Conservation (phyloP, 2,888 invertebrate species). For the Caenorhabditis uteleia region DNA sequence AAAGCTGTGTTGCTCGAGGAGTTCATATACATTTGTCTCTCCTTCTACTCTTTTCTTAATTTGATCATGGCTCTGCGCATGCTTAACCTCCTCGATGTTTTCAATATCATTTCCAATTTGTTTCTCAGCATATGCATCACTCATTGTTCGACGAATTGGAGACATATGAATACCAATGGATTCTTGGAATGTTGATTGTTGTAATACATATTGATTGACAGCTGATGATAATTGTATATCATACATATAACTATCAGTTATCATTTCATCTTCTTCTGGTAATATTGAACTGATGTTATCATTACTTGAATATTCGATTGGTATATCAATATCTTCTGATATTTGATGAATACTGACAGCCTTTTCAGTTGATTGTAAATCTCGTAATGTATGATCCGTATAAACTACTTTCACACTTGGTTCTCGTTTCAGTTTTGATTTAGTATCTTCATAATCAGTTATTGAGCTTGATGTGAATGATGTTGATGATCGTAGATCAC, state of each 20-base stretch:
- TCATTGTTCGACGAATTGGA: conserved; percentile 40
- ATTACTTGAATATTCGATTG: too few species aligned
- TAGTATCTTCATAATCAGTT: conserved; percentile 4
- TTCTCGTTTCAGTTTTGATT: conserved; percentile 20
- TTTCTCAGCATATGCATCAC: conserved; percentile 16
- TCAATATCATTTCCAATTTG: conserved; percentile 13
- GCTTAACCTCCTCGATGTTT: conserved; percentile 28
- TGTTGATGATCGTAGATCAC: conserved; percentile 22
- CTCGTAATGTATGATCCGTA: conserved; percentile 38
- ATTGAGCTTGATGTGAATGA: conserved; percentile 21
- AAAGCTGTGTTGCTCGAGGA: conserved; percentile 55
- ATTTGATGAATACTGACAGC: not conserved
- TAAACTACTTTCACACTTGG: conserved; percentile 35
- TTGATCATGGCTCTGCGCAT: conserved; percentile 42
- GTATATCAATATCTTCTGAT: not conserved
- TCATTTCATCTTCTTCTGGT: conserved; percentile 22
- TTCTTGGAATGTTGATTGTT: conserved; percentile 27
- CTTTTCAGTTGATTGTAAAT: conserved; percentile 29
- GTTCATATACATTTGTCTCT: conserved; percentile 46
- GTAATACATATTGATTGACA: conserved; percentile 20
- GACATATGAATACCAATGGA: conserved; percentile 17
- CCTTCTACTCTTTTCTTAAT: conserved; percentile 32
- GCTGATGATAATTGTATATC: conserved; percentile 11
- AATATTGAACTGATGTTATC: too few species aligned
- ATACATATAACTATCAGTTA: conserved; percentile 13